A percentile compares a stretch with the other conserved stretches of the same genome.
Evolutionary conservation across 1,140 invertebrate species (phyloP).

Genomic region (Pogonomyrmex barbatus): DNA sequence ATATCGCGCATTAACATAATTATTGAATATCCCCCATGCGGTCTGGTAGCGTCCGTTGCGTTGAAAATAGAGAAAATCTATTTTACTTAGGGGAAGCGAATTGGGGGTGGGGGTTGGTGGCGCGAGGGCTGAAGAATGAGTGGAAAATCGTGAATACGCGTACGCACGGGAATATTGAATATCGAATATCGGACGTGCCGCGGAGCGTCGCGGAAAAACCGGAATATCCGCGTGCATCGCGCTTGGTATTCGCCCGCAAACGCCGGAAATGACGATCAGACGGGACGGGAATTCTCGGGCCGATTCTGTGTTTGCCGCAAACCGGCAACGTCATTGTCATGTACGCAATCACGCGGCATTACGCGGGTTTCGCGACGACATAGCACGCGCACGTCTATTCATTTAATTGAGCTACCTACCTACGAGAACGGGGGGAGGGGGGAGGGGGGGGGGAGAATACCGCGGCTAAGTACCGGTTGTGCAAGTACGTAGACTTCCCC

Average conservation of each 20-base stretch:
- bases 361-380: conserved; percentile 53
- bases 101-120: not conserved
- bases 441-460: too few species aligned
- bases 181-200: conserved; percentile 56
- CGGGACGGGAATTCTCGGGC: conserved; percentile 38
- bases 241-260: conserved; percentile 34
- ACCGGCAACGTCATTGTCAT: not conserved
- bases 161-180: conserved; percentile 53
- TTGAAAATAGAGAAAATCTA: conserved; percentile 42
- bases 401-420: conserved; percentile 73
- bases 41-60: not conserved
- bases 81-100: not conserved
- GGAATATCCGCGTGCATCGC: conserved; percentile 33
- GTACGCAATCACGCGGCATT: not conserved
- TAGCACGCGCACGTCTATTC: conserved; percentile 40
- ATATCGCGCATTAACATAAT: conserved; percentile 52
- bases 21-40: conserved; percentile 48
- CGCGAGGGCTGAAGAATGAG: not conserved
- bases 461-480: conserved; percentile 68
- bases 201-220: conserved; percentile 33
- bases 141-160: conserved; percentile 24
- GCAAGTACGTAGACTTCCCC: conserved; percentile 39
- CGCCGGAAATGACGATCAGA: conserved; percentile 44
- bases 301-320: conserved; percentile 1
- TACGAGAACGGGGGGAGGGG: conserved; percentile 35